Evolutionary conservation across 2,888 invertebrate genomes (phyloP).

Genomic region (Drosophila birchii): DNA sequence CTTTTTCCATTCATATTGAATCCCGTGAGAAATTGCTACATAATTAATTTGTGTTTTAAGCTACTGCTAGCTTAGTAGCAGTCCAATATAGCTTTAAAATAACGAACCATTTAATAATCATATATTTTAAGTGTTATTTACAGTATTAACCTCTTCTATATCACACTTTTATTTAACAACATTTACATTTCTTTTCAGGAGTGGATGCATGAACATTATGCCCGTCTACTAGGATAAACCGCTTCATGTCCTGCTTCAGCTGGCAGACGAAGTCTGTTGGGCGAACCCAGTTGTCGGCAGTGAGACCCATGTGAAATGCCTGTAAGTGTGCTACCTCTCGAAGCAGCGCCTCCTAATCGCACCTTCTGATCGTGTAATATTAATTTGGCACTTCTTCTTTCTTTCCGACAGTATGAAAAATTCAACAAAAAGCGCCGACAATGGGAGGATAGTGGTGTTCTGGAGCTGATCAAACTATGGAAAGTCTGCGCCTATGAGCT

Average conservation of each 20-base stretch:
- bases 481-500: constrained; percentile 84
- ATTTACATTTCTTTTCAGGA: constrained; percentile 10
- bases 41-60: too few species aligned
- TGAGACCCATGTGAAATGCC: constrained; percentile 84
- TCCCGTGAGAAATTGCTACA: too few species aligned
- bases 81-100: too few species aligned
- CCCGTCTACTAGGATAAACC: constrained; percentile 56
- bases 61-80: too few species aligned
- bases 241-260: constrained; percentile 71
- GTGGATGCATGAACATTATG: constrained; percentile 60
- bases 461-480: constrained; percentile 84
- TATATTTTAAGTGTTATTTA: too few species aligned
- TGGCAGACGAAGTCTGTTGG: constrained; percentile 73
- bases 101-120: too few species aligned
- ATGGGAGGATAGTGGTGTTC: constrained; percentile 84
- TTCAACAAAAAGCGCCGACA: constrained; percentile 85
- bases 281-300: constrained; percentile 76
- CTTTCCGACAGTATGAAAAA: constrained; percentile 81
- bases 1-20: too few species aligned
- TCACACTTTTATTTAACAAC: neutral
- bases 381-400: neutral
- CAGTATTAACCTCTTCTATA: too few species aligned
- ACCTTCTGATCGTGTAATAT: too few species aligned
- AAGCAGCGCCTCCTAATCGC: neutral
- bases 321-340: constrained; percentile 65